Conservation (phyloP, 2,113 vertebrate species). For the Proteles cristata region DNA sequence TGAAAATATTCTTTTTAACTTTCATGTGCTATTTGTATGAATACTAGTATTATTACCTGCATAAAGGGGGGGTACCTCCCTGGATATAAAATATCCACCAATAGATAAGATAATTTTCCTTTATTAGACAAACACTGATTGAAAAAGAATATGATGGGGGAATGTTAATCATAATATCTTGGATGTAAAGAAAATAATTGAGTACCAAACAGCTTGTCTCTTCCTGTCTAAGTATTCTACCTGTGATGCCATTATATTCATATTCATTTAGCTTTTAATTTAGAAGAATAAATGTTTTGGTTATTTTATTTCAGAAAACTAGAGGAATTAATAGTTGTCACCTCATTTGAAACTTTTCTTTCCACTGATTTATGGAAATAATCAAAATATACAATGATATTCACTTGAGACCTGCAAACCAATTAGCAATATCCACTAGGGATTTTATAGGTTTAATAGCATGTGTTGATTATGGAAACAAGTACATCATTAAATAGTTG, state of each 20-base stretch:
- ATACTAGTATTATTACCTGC: background rate
- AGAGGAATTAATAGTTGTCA: background rate
- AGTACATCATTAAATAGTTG: slow-evolving; percentile 28
- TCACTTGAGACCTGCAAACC: slow-evolving; percentile 13
- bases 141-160: background rate
- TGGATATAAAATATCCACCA: background rate
- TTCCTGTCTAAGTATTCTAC: background rate
- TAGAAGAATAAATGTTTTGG: background rate
- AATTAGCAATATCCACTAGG: slow-evolving; percentile 2
- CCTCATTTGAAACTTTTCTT: background rate
- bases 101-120: background rate
- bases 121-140: background rate
- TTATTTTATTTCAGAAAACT: background rate
- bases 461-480: slow-evolving; percentile 16
- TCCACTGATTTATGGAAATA: slow-evolving; percentile 18
- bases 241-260: background rate
- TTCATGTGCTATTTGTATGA: background rate
- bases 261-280: background rate
- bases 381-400: slow-evolving; percentile 34
- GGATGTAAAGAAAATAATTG: background rate
- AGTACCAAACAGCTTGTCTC: background rate
- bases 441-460: slow-evolving; percentile 14
- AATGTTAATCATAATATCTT: background rate
- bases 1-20: background rate
- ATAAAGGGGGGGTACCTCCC: background rate